These are phyloP conservation scores for Dysdera silvatica DNA, from an alignment of 1,140 invertebrate genomes.

Conservation along the genomic window DNA sequence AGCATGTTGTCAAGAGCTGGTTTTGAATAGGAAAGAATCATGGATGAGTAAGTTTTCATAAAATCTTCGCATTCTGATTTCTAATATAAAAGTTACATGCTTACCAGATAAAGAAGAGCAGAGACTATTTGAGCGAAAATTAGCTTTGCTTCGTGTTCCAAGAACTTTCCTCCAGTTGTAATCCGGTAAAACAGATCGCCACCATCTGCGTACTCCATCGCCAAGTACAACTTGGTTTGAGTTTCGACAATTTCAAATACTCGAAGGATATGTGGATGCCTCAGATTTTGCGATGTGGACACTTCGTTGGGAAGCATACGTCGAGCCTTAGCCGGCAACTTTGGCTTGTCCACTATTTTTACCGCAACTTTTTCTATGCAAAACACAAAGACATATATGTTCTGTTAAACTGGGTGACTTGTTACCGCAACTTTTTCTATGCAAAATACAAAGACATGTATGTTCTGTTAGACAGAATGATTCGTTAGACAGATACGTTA, in stretches of 20 bases:
- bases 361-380: conserved; percentile 70
- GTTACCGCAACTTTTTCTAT: conserved; percentile 77
- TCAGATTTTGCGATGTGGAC: conserved; percentile 62
- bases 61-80: too few relatives aligned
- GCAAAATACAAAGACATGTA: conserved; percentile 28
- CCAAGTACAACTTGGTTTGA: conserved; percentile 66
- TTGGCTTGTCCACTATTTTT: conserved; percentile 77
- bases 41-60: too few relatives aligned
- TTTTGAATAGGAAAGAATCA: too few relatives aligned
- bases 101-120: conserved; percentile 75
- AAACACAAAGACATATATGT: neutral
- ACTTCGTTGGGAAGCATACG: conserved; percentile 69
- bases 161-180: conserved; percentile 60
- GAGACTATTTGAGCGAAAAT: conserved; percentile 71
- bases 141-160: conserved; percentile 61
- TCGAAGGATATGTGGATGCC: conserved; percentile 72
- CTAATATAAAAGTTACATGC: too few relatives aligned
- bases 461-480: too few relatives aligned
- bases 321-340: conserved; percentile 68
- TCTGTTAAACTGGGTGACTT: too few relatives aligned
- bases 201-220: conserved; percentile 75
- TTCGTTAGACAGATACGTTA: too few relatives aligned
- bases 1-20: too few relatives aligned
- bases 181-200: conserved; percentile 78
- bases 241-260: conserved; percentile 70